These are phyloP conservation scores for Synaphobranchus kaupii DNA, from an alignment of 2,797 vertebrate species.

Conservation along the genomic window DNA sequence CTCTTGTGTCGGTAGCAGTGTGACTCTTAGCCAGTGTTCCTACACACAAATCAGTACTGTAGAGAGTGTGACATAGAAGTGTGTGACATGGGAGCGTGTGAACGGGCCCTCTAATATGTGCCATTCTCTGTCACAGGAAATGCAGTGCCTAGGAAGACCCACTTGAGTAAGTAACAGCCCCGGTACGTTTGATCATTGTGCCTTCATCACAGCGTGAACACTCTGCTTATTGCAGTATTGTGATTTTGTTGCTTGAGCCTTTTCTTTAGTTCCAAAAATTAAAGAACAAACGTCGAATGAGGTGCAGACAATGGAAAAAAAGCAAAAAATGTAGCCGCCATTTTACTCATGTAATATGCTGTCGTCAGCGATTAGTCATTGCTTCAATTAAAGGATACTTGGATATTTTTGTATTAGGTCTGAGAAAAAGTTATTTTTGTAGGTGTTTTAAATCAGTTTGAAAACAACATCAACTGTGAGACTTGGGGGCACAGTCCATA, in stretches of 20 bases:
- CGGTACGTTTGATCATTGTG: background rate
- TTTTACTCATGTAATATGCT: background rate
- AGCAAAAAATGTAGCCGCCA: background rate
- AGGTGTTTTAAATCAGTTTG: background rate
- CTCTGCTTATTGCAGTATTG: background rate
- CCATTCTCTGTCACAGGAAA: slow-evolving; percentile 38
- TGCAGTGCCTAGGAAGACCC: slow-evolving; percentile 42
- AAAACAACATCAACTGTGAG: background rate
- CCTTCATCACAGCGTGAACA: background rate
- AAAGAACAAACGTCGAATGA: background rate
- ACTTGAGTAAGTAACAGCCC: slow-evolving; percentile 42
- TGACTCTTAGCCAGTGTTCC: background rate
- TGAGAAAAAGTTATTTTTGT: no score
- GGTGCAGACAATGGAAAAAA: background rate
- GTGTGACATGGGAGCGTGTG: background rate
- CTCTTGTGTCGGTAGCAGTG: background rate
- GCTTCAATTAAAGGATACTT: background rate
- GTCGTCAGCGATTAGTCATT: background rate
- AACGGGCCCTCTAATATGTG: background rate
- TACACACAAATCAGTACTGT: background rate
- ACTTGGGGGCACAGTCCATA: no score
- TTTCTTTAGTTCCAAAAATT: background rate
- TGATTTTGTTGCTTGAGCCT: background rate
- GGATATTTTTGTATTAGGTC: no score
- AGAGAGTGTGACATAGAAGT: background rate